Conservation (phyloP, 1,140 invertebrate genomes). For the Scylla paramamosain region DNA sequence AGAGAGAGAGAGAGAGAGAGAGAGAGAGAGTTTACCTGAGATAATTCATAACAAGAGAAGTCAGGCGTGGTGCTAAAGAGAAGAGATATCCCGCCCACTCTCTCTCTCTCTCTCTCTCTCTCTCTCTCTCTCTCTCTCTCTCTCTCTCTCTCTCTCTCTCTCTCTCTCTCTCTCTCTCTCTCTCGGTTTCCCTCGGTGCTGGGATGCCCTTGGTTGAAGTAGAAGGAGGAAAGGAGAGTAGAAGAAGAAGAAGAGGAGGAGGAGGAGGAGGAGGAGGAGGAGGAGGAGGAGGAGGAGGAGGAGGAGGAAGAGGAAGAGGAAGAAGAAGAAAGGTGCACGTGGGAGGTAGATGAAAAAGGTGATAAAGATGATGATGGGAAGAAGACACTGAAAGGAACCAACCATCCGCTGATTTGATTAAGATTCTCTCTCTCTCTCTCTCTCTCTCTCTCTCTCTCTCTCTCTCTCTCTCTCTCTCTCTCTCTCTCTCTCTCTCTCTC, state of each 20-base stretch:
- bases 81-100: background rate
- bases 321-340: background rate
- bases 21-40: background rate
- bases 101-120: background rate
- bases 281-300: background rate
- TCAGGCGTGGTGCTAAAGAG: too few species aligned
- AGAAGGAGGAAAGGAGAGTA: too few species aligned
- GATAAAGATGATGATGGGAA: constrained; percentile 9
- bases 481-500: background rate
- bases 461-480: background rate
- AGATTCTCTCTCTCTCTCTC: constrained; percentile 3
- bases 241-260: background rate
- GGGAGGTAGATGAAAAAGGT: background rate
- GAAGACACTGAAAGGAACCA: background rate
- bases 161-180: background rate
- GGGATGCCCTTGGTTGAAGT: too few species aligned
- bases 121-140: background rate
- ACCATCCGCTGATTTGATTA: constrained; percentile 47
- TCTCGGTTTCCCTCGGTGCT: too few species aligned
- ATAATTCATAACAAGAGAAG: too few species aligned
- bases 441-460: background rate
- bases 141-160: background rate
- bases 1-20: background rate
- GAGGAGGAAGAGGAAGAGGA: background rate
- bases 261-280: background rate